A percentile compares a stretch with the other conserved stretches of the same genome.
These are phyloP conservation scores for Drosophila arizonae DNA, from an alignment of 1,140 invertebrate genomes.

Conservation along the genomic window DNA sequence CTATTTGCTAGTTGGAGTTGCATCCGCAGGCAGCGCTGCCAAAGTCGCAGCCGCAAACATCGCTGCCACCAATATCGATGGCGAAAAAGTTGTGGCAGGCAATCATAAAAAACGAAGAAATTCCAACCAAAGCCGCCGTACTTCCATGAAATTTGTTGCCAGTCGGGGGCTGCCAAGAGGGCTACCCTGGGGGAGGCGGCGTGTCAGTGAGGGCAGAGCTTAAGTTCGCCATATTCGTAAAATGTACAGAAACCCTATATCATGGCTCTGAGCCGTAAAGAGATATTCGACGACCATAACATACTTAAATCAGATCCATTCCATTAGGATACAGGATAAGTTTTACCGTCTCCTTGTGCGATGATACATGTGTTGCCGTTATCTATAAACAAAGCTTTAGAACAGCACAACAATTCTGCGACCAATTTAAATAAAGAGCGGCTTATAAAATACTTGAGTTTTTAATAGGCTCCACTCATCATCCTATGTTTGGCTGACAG, in stretches of 20 bases:
- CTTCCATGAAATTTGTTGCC: conserved; percentile 29
- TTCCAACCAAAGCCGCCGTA: conserved; percentile 37
- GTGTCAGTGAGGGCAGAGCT: neutral
- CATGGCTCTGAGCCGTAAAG: conserved; percentile 2
- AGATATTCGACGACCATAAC: too few relatives aligned
- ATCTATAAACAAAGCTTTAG: too few relatives aligned
- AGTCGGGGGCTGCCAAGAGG: neutral
- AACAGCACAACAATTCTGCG: too few relatives aligned
- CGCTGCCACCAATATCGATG: conserved; percentile 72
- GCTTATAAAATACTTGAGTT: too few relatives aligned
- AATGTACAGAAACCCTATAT: conserved; percentile 19
- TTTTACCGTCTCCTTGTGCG: too few relatives aligned
- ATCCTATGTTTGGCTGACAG: too few relatives aligned
- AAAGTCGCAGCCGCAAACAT: conserved; percentile 60
- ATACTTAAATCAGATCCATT: too few relatives aligned
- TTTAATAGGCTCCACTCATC: too few relatives aligned
- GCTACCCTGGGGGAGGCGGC: neutral
- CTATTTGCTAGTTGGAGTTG: conserved; percentile 24
- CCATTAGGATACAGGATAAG: too few relatives aligned
- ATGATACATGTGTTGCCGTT: too few relatives aligned
- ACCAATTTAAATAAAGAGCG: too few relatives aligned
- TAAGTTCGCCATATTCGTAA: conserved; percentile 1
- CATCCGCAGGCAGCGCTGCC: conserved; percentile 56
- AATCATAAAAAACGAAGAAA: conserved; percentile 78
- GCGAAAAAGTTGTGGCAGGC: conserved; percentile 80